Base-by-base conservation (phyloP, 2,113 vertebrate species). In the Catagonus wagneri region DNA sequence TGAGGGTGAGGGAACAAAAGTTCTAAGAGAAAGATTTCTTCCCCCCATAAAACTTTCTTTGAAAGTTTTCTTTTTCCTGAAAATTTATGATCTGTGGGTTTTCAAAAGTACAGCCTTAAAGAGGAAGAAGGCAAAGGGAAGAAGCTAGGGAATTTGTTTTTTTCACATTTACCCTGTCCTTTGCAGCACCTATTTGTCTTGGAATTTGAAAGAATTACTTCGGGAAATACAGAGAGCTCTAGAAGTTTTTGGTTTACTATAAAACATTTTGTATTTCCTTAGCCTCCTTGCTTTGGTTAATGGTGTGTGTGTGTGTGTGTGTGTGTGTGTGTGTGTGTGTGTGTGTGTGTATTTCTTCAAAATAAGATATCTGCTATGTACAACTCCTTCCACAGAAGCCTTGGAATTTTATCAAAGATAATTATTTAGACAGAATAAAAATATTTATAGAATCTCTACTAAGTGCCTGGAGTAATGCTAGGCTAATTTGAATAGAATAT, bases 161-260 rank as follows among this genome's bases (percentile, higher is more conserved):
- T 87, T 96, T 80, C 78, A 69, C 25, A 66, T 92, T 76, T 81
- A 60, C 6, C 50, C 17, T 20, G 10, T 75, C 9, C 36, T 63
- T 89, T 78, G 25, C 3, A 87, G 32, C 3, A 90, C 12, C 19
- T 61, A 52, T 79, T 68, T 23, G n/a, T 89, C 32, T 87, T 85
- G 54, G 58, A 69, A 93, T 79, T 76, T 94, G 80, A 94, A 96
- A 87, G 44, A 78, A 83, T 32, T 8, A 90, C n/a, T 86, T 85
- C 52, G n/a, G 12, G 29, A 92, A 83, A 32, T 87, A 16, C 7
- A 81, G 36, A 34, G 1, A 27, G 10, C 4, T 83, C 68, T 78
- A 66, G 34, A 88, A 56, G 20, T 39, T 84, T 84, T 71, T 89
- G 39, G 29, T 71, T 94, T 66, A 36, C 34, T 50, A 0, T 36